phyloP scores from a whole-genome alignment of 2,888 invertebrate genomes.

The Drosophila barbarae region DNA sequence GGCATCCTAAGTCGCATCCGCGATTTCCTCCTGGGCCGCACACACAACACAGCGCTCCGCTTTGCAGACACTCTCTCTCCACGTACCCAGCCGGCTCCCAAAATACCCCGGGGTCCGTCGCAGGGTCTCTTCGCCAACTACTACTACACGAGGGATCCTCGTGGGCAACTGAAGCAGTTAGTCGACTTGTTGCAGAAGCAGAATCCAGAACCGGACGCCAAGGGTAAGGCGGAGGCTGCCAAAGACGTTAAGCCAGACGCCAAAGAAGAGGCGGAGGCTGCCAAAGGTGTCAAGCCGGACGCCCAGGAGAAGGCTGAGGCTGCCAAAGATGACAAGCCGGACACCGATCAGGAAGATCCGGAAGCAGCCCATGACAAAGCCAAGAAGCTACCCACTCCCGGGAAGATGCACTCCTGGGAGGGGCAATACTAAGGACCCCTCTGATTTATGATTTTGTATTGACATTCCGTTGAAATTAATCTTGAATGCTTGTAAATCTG shows the following conservation, averaged over 20 bases:
- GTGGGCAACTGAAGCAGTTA: slow-evolving; percentile 39
- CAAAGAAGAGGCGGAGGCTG: not conserved
- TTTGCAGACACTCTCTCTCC: slow-evolving; percentile 36
- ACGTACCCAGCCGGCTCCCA: slow-evolving; percentile 18
- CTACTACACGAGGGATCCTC: slow-evolving; percentile 47
- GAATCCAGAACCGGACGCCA: slow-evolving; percentile 2
- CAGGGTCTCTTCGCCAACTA: slow-evolving; percentile 22
- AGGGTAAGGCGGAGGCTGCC: slow-evolving; percentile 3
- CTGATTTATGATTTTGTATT: not conserved
- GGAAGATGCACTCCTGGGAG: slow-evolving; percentile 32
- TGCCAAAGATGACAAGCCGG: slow-evolving; percentile 3
- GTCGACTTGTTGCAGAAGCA: slow-evolving; percentile 49
- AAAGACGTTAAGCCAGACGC: too few relatives aligned
- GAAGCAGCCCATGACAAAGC: not conserved
- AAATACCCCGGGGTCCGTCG: slow-evolving; percentile 7
- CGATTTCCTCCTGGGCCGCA: slow-evolving; percentile 55
- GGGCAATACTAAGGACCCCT: slow-evolving; percentile 9
- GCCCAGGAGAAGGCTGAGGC: slow-evolving; percentile 1
- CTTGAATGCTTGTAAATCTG: not conserved
- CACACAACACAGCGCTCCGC: slow-evolving; percentile 44
- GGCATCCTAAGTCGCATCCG: slow-evolving; percentile 50
- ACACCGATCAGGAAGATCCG: not conserved
- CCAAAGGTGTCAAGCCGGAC: too few relatives aligned
- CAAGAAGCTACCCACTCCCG: slow-evolving; percentile 31
- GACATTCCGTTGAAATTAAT: not conserved